Evolutionary conservation across 2,797 vertebrate genomes (phyloP).

Genomic region (Hippoglossus hippoglossus): DNA sequence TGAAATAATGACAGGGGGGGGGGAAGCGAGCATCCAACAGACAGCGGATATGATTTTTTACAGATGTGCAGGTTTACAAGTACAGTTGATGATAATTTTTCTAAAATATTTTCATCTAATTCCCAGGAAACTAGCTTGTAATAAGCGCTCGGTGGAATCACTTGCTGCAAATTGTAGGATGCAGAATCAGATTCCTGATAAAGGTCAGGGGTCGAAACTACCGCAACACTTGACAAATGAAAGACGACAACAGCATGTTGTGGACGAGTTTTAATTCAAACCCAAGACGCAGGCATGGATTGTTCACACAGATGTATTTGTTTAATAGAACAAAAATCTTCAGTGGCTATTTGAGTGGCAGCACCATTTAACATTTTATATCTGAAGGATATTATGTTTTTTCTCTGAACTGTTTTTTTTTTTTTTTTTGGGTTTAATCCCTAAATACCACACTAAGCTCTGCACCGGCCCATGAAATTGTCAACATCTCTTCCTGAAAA

Average conservation of each 20-base stretch:
- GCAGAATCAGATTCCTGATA: slow-evolving; percentile 20
- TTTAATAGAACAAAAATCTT: slow-evolving; percentile 20
- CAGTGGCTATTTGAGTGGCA: slow-evolving; percentile 18
- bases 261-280: slow-evolving; percentile 9
- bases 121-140: slow-evolving; percentile 23
- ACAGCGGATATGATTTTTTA: slow-evolving; percentile 68
- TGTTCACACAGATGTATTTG: slow-evolving; percentile 25
- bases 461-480: slow-evolving; percentile 18
- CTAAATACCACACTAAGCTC: slow-evolving; percentile 25
- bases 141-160: slow-evolving; percentile 23
- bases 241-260: slow-evolving; percentile 22
- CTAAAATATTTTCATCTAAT: slow-evolving; percentile 27
- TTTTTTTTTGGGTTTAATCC: slow-evolving; percentile 30
- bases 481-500: slow-evolving; percentile 28
- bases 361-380: slow-evolving; percentile 30
- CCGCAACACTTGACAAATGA: slow-evolving; percentile 28
- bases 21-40: slow-evolving; percentile 52
- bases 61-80: slow-evolving; percentile 73
- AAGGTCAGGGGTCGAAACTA: slow-evolving; percentile 17
- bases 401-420: slow-evolving; percentile 9
- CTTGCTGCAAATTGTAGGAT: slow-evolving; percentile 18
- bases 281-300: slow-evolving; percentile 1
- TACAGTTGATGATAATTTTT: slow-evolving; percentile 51
- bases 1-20: slow-evolving; percentile 55
- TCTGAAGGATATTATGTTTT: slow-evolving; percentile 37